phyloP scores from a whole-genome alignment of 2,113 vertebrate genomes.

The Dasypus novemcinctus region DNA sequence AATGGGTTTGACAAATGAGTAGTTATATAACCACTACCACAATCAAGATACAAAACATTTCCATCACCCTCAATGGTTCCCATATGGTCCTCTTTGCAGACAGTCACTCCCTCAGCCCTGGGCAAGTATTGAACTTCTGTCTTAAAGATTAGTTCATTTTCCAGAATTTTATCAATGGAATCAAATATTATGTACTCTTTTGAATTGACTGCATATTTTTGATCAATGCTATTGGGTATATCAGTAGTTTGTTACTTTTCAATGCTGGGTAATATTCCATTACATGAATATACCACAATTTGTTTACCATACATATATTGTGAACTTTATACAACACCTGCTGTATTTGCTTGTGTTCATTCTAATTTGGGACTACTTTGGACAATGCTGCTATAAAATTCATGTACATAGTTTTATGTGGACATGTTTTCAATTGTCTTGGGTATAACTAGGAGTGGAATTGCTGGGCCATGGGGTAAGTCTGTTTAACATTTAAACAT shows the following conservation, averaged over 20 bases:
- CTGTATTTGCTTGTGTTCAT: neutral
- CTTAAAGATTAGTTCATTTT: neutral
- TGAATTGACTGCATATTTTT: neutral
- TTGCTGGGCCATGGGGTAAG: too few species aligned
- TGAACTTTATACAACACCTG: neutral
- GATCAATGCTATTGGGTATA: neutral
- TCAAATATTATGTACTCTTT: neutral
- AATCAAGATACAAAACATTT: neutral
- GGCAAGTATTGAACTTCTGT: neutral
- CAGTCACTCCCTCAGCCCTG: too few species aligned
- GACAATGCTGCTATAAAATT: neutral
- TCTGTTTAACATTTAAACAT: neutral
- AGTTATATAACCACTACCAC: neutral
- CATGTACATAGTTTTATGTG: neutral
- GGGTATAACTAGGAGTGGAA: too few species aligned
- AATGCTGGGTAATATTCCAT: neutral
- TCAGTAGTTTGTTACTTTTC: neutral
- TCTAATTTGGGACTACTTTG: neutral
- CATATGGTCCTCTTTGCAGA: neutral
- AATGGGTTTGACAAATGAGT: neutral
- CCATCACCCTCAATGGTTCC: neutral
- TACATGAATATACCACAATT: neutral
- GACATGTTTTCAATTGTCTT: neutral
- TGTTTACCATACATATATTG: neutral
- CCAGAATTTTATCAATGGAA: neutral